Evolutionary conservation across 2,888 invertebrate species (phyloP).

Genomic region (Apamea monoglypha): DNA sequence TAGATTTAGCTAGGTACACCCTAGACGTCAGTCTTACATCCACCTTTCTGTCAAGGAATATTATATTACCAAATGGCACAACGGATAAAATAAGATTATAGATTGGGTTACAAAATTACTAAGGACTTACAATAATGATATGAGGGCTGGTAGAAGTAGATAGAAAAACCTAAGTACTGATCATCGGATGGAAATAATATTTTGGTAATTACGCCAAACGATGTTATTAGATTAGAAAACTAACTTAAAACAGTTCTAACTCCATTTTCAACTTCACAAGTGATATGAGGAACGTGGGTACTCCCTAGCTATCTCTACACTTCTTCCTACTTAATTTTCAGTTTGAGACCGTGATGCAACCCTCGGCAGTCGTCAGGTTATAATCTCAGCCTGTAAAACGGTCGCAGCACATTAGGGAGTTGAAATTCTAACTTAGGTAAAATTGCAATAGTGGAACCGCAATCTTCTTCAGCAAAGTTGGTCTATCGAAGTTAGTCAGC

Average conservation of each 20-base stretch:
- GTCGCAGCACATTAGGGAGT: conserved; percentile 59
- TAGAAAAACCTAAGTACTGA: not conserved
- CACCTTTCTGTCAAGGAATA: not conserved
- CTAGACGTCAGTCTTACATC: not conserved
- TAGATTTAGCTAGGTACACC: not conserved
- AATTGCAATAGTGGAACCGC: conserved; percentile 36
- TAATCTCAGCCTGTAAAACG: conserved; percentile 54
- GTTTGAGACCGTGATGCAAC: conserved; percentile 51
- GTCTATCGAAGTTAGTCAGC: conserved; percentile 29
- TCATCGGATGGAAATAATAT: not conserved
- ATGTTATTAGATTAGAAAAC: not conserved
- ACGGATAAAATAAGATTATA: not conserved
- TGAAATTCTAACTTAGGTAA: conserved; percentile 52
- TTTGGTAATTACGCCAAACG: not conserved
- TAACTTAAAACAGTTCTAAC: conserved; percentile 21
- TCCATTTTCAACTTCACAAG: conserved; percentile 30
- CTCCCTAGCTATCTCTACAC: conserved; percentile 21
- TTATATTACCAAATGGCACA: not conserved
- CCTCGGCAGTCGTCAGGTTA: conserved; percentile 47
- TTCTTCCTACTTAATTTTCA: conserved; percentile 45
- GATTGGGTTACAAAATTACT: not conserved
- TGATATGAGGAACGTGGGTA: conserved; percentile 18
- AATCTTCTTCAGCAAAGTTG: conserved; percentile 47
- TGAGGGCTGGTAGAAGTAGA: not conserved
- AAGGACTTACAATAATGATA: not conserved